These are phyloP conservation scores for Ariolimax columbianus DNA, from an alignment of 2,888 invertebrate genomes.

Conservation along the genomic window DNA sequence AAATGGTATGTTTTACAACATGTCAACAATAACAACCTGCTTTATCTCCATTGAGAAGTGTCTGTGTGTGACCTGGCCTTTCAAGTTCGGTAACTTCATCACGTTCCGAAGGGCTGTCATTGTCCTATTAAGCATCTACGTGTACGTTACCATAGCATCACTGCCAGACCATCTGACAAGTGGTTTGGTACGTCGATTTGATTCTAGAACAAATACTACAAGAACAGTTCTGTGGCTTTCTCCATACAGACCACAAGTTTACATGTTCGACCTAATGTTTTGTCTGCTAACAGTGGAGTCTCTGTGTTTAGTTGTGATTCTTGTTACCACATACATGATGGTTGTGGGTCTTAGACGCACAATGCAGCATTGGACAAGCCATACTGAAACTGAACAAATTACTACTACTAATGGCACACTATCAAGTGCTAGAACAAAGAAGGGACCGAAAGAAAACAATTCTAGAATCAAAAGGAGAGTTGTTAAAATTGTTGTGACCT, in stretches of 20 bases:
- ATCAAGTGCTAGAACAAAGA: neutral
- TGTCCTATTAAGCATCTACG: neutral
- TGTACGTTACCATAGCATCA: neutral
- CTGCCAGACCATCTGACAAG: neutral
- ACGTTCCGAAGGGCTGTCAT: neutral
- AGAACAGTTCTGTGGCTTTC: neutral
- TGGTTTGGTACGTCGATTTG: neutral
- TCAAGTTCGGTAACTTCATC: neutral
- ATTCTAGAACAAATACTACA: neutral
- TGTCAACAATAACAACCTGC: neutral
- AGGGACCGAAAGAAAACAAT: neutral
- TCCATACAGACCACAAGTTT: neutral
- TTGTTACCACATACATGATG: conserved; percentile 4
- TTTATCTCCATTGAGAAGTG: conserved; percentile 12
- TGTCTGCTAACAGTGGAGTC: neutral
- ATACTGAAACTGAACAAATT: neutral
- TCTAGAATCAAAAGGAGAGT: neutral
- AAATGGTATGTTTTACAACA: neutral
- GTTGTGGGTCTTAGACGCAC: neutral
- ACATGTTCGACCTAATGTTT: neutral
- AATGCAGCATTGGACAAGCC: neutral
- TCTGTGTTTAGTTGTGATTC: neutral
- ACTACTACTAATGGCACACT: neutral
- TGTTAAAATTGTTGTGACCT: neutral
- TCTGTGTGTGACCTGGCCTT: conserved; percentile 11